phyloP scores from a whole-genome alignment of 2,113 vertebrate species.

The Coregonus clupeaformis region DNA sequence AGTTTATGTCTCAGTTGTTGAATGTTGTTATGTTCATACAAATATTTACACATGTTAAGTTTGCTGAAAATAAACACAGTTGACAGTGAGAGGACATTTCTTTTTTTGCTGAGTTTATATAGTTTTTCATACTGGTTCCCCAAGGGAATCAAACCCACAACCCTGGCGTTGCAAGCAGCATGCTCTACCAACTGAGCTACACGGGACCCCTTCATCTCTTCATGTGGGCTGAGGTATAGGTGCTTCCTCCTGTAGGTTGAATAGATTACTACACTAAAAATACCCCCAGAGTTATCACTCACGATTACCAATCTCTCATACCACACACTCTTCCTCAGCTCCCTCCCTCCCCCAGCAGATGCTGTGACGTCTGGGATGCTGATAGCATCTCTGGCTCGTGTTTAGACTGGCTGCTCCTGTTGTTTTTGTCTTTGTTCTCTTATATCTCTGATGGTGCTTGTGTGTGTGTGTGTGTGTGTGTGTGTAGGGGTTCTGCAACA shows the following conservation, averaged over 20 bases:
- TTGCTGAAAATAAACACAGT: no score
- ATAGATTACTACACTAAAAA: slow-evolving; percentile 1
- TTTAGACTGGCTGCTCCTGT: slow-evolving; percentile 44
- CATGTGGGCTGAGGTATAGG: not conserved
- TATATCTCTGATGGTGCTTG: slow-evolving; percentile 47
- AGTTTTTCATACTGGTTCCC: no score
- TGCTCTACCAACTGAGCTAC: no score
- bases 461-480: slow-evolving; percentile 13
- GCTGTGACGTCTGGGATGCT: not conserved
- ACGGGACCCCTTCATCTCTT: not conserved
- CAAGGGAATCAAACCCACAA: no score
- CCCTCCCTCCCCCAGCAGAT: slow-evolving; percentile 17
- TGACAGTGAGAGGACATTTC: no score
- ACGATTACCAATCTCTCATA: not conserved
- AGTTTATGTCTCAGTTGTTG: no score
- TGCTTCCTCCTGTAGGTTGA: not conserved
- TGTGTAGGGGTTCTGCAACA: no score
- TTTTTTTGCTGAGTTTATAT: no score
- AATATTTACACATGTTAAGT: no score
- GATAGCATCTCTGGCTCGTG: slow-evolving; percentile 54
- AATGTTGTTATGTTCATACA: no score
- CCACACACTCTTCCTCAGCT: slow-evolving; percentile 1
- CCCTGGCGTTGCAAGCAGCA: no score
- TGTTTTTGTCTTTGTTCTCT: slow-evolving; percentile 42
- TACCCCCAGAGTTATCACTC: not conserved